Evolutionary conservation across 30 jellyfish, hydroid and myxozoan species (phyloP).

Genomic region (Hydractinia echinata): DNA sequence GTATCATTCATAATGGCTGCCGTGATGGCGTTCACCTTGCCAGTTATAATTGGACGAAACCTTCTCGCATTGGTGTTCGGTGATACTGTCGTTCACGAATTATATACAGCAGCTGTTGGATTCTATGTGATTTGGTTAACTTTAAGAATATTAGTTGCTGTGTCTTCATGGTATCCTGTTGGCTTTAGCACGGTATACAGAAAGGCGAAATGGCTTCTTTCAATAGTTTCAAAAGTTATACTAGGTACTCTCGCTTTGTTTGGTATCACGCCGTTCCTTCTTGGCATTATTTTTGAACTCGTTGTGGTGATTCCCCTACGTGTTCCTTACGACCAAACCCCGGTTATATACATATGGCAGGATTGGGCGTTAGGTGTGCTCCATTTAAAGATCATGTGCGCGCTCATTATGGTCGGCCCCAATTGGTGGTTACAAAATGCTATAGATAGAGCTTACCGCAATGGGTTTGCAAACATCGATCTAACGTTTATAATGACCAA

Average conservation of each 20-base stretch:
- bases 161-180: constrained; percentile 62
- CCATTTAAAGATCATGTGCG: constrained; percentile 84
- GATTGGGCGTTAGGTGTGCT: constrained; percentile 98
- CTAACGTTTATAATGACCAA: constrained; percentile 43
- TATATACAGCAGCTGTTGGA: constrained; percentile 94
- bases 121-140: constrained; percentile 68
- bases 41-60: constrained; percentile 68
- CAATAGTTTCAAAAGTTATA: constrained; percentile 40
- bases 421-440: constrained; percentile 90
- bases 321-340: constrained; percentile 88
- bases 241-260: constrained; percentile 49
- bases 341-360: constrained; percentile 88
- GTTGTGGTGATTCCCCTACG: constrained; percentile 81
- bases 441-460: constrained; percentile 86
- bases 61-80: constrained; percentile 59
- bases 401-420: constrained; percentile 86
- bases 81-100: constrained; percentile 72
- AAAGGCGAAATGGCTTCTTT: constrained; percentile 4
- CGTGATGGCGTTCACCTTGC: not conserved
- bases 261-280: constrained; percentile 75
- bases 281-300: constrained; percentile 79
- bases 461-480: constrained; percentile 73
- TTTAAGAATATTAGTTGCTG: constrained; percentile 44
- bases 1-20: constrained; percentile 8
- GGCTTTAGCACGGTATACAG: constrained; percentile 8